phyloP scores from a whole-genome alignment of 2,888 invertebrate genomes.

The Falcaria lacertinaria region DNA sequence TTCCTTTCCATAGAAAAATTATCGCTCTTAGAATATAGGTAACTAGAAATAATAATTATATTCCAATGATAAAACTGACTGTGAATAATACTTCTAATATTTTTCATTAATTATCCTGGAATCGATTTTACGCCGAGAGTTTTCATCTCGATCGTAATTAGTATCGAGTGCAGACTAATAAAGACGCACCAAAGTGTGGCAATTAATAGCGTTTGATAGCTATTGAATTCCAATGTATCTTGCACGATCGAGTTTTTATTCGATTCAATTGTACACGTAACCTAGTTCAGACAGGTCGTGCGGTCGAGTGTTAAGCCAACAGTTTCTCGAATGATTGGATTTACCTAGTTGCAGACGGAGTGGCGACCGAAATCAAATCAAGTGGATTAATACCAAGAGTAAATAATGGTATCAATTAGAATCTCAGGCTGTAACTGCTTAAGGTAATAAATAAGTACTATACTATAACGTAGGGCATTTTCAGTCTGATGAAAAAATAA shows the following conservation, averaged over 20 bases:
- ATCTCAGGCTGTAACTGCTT: no score
- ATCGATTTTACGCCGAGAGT: not conserved
- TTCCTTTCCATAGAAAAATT: not conserved
- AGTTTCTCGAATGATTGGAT: not conserved
- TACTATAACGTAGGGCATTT: no score
- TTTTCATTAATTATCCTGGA: not conserved
- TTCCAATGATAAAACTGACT: no score
- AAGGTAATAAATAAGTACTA: no score
- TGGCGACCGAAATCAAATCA: no score
- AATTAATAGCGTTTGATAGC: not conserved
- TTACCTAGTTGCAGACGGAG: not conserved
- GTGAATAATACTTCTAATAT: no score
- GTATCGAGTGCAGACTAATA: not conserved
- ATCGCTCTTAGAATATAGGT: not conserved
- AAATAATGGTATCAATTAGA: no score
- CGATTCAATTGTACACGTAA: not conserved
- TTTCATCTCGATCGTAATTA: not conserved
- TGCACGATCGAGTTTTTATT: conserved; percentile 1
- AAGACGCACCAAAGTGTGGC: not conserved
- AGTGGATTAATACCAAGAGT: no score
- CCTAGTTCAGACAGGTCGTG: not conserved
- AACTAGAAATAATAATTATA: not conserved
- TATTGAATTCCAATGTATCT: conserved; percentile 1
- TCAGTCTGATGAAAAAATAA: no score
- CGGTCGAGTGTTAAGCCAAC: not conserved